phyloP scores from a whole-genome alignment of 2,113 vertebrate genomes.

The Strix uralensis region DNA sequence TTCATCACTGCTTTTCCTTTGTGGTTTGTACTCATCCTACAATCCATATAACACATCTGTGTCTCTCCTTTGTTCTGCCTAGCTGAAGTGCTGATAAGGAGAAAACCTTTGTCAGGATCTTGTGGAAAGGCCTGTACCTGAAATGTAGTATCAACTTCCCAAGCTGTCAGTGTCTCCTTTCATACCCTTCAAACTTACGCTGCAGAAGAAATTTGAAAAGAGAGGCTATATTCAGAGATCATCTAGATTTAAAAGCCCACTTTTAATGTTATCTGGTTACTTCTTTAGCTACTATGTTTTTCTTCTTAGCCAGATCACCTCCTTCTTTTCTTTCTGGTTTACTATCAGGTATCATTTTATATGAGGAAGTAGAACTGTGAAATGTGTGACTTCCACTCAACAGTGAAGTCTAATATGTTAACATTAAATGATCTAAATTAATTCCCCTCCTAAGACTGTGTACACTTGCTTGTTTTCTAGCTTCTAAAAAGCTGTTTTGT shows the following conservation, averaged over 20 bases:
- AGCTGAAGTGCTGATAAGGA: background rate
- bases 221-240: background rate
- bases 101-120: background rate
- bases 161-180: background rate
- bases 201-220: background rate
- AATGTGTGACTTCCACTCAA: background rate
- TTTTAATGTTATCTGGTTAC: background rate
- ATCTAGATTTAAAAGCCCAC: background rate
- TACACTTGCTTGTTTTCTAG: background rate
- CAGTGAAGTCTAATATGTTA: background rate
- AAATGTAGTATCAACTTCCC: background rate
- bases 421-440: conserved; percentile 28
- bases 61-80: background rate
- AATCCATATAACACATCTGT: rapidly evolving
- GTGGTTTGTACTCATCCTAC: background rate
- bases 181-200: background rate
- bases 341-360: background rate
- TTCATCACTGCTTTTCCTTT: background rate
- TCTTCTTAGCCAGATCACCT: background rate
- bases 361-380: background rate
- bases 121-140: background rate
- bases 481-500: background rate
- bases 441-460: background rate
- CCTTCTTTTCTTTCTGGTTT: background rate
- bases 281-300: background rate